Conservation (phyloP, 2,888 invertebrate genomes). For the Apoda limacodes region DNA sequence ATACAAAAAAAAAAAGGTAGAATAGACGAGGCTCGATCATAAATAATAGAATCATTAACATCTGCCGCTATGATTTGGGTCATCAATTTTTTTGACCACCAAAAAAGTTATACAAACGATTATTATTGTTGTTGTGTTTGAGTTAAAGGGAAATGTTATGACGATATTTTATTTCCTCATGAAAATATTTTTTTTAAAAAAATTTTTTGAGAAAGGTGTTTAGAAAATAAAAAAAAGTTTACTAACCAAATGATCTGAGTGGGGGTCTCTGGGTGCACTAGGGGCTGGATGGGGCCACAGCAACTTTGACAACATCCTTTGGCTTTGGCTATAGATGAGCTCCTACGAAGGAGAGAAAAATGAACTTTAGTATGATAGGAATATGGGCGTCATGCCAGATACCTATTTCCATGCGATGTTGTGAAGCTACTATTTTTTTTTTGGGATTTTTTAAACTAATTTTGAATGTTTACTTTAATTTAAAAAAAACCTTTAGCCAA, state of each 20-base stretch:
- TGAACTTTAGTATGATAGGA: slow-evolving; percentile 55
- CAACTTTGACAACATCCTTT: slow-evolving; percentile 70
- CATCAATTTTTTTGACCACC: slow-evolving; percentile 48
- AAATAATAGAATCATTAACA: slow-evolving; percentile 70
- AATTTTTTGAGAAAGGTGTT: slow-evolving; percentile 24
- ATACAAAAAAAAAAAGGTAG: slow-evolving; percentile 28
- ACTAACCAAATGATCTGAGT: slow-evolving; percentile 70
- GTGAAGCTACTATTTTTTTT: too few species aligned
- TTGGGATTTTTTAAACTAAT: too few species aligned
- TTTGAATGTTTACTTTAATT: too few species aligned
- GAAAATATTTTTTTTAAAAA: not conserved
- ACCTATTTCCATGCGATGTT: too few species aligned
- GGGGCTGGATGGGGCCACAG: slow-evolving; percentile 67
- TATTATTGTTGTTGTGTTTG: too few species aligned
- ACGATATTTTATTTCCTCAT: too few species aligned
- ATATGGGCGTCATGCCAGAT: slow-evolving; percentile 39
- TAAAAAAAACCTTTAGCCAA: not conserved
- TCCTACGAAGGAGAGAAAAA: slow-evolving; percentile 68
- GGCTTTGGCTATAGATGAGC: slow-evolving; percentile 70
- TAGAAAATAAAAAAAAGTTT: slow-evolving; percentile 46
- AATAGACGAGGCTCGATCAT: slow-evolving; percentile 47
- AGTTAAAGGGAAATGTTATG: too few species aligned
- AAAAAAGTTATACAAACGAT: slow-evolving; percentile 32
- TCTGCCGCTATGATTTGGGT: slow-evolving; percentile 58
- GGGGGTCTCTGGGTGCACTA: slow-evolving; percentile 66